Percentiles rank a stretch among this genome's conserved stretches.
phyloP scores from a whole-genome alignment of 92 coral and sea anemone genomes.

The Siderastrea radians region DNA sequence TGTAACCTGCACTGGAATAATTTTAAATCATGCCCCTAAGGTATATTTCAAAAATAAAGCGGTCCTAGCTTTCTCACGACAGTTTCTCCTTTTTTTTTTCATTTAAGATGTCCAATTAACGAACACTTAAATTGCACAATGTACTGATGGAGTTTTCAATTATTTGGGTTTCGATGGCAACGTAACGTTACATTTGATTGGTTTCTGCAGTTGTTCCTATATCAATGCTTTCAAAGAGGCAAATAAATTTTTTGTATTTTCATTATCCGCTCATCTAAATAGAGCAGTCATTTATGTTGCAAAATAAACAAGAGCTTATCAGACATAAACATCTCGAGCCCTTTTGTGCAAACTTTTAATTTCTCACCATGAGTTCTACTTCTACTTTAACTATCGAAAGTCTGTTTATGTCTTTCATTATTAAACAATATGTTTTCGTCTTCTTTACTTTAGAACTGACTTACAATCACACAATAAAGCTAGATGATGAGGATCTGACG shows the following conservation, averaged over 20 bases:
- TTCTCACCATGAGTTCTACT: not conserved
- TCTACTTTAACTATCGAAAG: not conserved
- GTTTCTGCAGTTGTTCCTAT: not conserved
- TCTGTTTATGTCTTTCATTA: not conserved
- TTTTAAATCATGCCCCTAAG: not conserved
- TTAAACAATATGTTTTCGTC: not conserved
- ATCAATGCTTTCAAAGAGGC: not conserved
- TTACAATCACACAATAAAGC: slow-evolving; percentile 80
- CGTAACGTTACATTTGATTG: too few relatives aligned
- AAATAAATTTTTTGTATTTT: too few relatives aligned
- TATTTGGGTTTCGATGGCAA: too few relatives aligned
- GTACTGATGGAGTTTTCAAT: too few relatives aligned
- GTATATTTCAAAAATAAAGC: too few relatives aligned
- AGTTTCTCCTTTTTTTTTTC: too few relatives aligned
- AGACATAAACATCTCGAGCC: not conserved
- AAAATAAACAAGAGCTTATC: not conserved
- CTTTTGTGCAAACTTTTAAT: not conserved
- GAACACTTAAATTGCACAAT: too few relatives aligned
- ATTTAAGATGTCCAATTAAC: too few relatives aligned
- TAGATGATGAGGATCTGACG: slow-evolving; percentile 87
- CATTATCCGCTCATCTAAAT: not conserved
- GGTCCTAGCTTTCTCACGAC: too few relatives aligned
- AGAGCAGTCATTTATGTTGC: not conserved
- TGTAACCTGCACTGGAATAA: not conserved
- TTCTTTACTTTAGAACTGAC: slow-evolving; percentile 70